These are phyloP conservation scores for Spea bombifrons DNA, from an alignment of 2,113 vertebrate genomes.

Conservation along the genomic window DNA sequence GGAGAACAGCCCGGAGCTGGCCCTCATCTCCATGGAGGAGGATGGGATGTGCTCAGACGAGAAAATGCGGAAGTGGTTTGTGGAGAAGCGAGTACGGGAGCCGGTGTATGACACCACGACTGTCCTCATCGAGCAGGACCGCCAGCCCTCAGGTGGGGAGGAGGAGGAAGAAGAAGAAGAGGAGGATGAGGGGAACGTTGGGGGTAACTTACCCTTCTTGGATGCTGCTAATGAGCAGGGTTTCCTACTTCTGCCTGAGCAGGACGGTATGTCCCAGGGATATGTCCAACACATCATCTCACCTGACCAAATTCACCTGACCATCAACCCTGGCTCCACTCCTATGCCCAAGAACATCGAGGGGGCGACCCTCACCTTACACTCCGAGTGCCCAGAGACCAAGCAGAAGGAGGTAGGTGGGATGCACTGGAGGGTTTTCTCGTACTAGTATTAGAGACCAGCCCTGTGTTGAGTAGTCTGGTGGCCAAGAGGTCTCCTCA, in stretches of 20 bases:
- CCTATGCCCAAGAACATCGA: slow-evolving; percentile 98
- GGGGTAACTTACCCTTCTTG: slow-evolving; percentile 80
- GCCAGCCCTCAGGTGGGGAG: slow-evolving; percentile 77
- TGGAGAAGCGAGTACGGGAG: slow-evolving; percentile 31
- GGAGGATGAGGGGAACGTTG: slow-evolving; percentile 79
- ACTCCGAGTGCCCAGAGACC: slow-evolving; percentile 96
- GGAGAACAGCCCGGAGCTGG: slow-evolving; percentile 84
- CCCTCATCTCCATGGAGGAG: slow-evolving; percentile 76
- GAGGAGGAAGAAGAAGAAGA: slow-evolving; percentile 79
- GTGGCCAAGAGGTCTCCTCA: no score
- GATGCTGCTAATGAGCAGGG: slow-evolving; percentile 84
- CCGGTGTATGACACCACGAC: slow-evolving; percentile 93
- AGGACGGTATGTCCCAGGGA: slow-evolving; percentile 94
- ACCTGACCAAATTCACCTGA: slow-evolving; percentile 94
- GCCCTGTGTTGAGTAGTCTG: no score
- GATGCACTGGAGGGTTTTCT: background rate
- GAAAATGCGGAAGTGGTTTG: slow-evolving; percentile 59
- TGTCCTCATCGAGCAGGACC: slow-evolving; percentile 95
- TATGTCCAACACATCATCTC: slow-evolving; percentile 98
- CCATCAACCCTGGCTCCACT: slow-evolving; percentile 95
- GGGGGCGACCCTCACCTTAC: slow-evolving; percentile 92
- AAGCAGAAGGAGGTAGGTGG: slow-evolving; percentile 89
- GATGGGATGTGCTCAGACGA: slow-evolving; percentile 72
- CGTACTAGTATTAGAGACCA: no score
- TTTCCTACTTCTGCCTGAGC: slow-evolving; percentile 83